Evolutionary conservation across 2,888 invertebrate genomes (phyloP).

Genomic region (Amitus sp.): DNA sequence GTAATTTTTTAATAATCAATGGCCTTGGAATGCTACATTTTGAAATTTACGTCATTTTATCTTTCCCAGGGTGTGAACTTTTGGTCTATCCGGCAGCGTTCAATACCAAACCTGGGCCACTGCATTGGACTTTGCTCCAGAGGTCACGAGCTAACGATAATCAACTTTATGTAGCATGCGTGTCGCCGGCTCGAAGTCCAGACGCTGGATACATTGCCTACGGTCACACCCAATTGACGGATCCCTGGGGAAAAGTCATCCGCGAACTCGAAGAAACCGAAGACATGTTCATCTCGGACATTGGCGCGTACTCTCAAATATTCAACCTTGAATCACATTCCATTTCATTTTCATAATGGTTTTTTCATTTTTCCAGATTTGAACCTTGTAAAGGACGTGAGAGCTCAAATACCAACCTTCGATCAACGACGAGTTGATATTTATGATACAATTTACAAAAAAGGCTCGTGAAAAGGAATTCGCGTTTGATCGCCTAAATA

Average conservation of each 20-base stretch:
- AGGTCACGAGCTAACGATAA: constrained; percentile 87
- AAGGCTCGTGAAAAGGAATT: constrained; percentile 22
- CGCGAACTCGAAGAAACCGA: constrained; percentile 77
- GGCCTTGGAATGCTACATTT: too few relatives aligned
- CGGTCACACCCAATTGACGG: constrained; percentile 86
- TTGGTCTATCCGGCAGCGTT: constrained; percentile 95
- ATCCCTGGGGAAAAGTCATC: constrained; percentile 85
- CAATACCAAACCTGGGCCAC: constrained; percentile 95
- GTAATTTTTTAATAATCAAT: too few relatives aligned
- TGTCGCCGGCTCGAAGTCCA: constrained; percentile 83
- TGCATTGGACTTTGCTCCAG: constrained; percentile 90
- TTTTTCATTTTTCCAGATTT: constrained; percentile 71
- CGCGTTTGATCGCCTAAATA: background rate
- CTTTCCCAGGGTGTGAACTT: constrained; percentile 78
- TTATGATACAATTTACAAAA: constrained; percentile 58
- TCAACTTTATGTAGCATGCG: constrained; percentile 87
- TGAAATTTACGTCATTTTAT: too few relatives aligned
- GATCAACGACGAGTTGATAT: constrained; percentile 72
- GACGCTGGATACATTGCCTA: constrained; percentile 84
- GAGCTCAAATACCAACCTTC: constrained; percentile 85
- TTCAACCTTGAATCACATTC: too few relatives aligned
- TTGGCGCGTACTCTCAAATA: too few relatives aligned
- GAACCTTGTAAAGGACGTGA: constrained; percentile 76
- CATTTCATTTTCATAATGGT: background rate
- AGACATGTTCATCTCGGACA: constrained; percentile 77